Evolutionary conservation across 2,113 vertebrate species (phyloP), one percentile per base, ranked within the genome.

Genomic region (Channa argus): DNA sequence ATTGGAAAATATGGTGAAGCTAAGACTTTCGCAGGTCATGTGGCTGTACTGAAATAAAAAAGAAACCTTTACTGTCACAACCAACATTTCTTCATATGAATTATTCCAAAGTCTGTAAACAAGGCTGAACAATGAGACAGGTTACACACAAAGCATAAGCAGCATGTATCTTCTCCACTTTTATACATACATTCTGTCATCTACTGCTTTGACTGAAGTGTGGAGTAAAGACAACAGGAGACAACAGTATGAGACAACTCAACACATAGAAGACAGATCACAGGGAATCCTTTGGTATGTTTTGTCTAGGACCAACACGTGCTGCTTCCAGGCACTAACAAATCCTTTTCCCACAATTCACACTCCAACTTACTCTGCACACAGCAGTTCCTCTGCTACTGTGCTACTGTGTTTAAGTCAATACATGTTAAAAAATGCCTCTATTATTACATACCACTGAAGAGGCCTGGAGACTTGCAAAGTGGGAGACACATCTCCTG

Each of bases 221-320:
- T 34, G 41, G 50, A 71, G 47, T 24, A 84, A 87, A 88, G 83
- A 85, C 84, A 83, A 84, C 79, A 87, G 71, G 24, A 62, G 44
- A 43, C 80, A 86, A 59, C 58, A 79, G 79, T 78, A 76, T 86
- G 82, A 88, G 82, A 91, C 84, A 85, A 82, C 87, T 63, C 66
- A 74, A 62, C 74, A 50, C 80, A 67, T 36, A 66, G 45, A 50
- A 86, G 84, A 86, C 61, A 72, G 81, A 88, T 86, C 89, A 66
- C 80, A 84, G 47, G 36, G 64, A 91, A 88, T 83, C 85, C 84
- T 59, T 49, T 68, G 74, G 84, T 77, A 85, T 90, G 83, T 90
- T 89, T 89, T 87, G 83, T 88, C 88, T 89, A 13, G 71, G 80
- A 83, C 55, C 63, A 74, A 87, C 77, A 87, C 84, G 80, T 92